phyloP scores from a whole-genome alignment of 2,113 vertebrate species.

The Octodon degus region DNA sequence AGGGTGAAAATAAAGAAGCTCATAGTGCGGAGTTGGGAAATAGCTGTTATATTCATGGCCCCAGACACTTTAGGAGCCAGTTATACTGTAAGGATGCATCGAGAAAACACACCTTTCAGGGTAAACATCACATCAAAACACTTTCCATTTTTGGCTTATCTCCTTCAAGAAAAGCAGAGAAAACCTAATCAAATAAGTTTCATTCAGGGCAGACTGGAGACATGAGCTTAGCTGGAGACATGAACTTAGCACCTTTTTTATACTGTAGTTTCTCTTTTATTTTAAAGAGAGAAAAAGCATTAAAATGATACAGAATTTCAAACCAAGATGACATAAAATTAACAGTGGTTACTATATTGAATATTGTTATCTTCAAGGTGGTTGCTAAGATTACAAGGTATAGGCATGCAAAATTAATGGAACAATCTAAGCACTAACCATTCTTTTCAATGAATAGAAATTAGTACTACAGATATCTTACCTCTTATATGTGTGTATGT shows the following conservation, averaged over 20 bases:
- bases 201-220: not conserved
- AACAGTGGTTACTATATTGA: no score
- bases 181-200: not conserved
- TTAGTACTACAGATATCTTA: no score
- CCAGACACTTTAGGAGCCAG: not conserved
- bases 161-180: not conserved
- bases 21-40: not conserved
- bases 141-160: not conserved
- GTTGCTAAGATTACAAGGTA: no score
- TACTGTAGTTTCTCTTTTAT: not conserved
- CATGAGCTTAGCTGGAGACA: not conserved
- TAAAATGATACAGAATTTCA: no score
- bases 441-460: no score
- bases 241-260: not conserved
- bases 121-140: not conserved
- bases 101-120: not conserved
- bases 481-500: no score
- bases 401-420: no score
- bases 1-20: not conserved
- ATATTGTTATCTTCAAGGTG: no score
- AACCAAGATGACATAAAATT: no score
- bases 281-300: no score
- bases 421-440: no score
- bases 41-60: not conserved
- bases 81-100: conserved; percentile 9